Evolutionary conservation across 2,797 vertebrate genomes (phyloP).

Genomic region (Rhynchonycteris naso): DNA sequence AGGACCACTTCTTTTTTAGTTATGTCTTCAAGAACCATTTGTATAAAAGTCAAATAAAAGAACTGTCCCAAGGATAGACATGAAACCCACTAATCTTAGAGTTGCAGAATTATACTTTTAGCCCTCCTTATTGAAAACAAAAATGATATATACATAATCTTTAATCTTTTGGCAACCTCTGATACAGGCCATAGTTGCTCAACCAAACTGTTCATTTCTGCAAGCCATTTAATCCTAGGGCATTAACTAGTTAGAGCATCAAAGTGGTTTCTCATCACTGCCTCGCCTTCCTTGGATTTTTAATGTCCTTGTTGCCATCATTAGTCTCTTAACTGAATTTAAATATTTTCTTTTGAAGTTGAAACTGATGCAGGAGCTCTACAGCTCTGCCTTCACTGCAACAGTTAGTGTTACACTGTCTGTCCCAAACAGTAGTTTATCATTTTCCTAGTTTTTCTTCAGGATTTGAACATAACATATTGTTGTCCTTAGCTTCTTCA

Average conservation of each 20-base stretch:
- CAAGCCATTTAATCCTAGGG: not conserved
- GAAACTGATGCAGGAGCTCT: not conserved
- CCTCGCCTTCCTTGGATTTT: not conserved
- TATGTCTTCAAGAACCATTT: not conserved
- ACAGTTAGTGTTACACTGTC: not conserved
- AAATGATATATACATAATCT: not conserved
- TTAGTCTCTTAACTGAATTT: not conserved
- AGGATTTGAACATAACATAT: not conserved
- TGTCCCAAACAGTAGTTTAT: not conserved
- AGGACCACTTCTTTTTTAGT: not conserved
- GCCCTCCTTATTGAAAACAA: not conserved
- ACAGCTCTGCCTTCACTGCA: not conserved
- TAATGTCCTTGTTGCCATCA: not conserved
- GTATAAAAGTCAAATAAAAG: not conserved
- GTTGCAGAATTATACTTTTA: not conserved
- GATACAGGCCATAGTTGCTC: not conserved
- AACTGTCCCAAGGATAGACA: not conserved
- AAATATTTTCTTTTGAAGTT: conserved; percentile 9
- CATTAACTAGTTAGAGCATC: not conserved
- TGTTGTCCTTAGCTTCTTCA: not conserved
- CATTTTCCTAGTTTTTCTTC: not conserved
- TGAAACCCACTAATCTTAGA: not conserved
- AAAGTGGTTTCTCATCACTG: not conserved
- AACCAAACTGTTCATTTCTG: not conserved
- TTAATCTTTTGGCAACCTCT: not conserved